Conservation (phyloP, 2,113 vertebrate species). For the Chionodraco myersi region DNA sequence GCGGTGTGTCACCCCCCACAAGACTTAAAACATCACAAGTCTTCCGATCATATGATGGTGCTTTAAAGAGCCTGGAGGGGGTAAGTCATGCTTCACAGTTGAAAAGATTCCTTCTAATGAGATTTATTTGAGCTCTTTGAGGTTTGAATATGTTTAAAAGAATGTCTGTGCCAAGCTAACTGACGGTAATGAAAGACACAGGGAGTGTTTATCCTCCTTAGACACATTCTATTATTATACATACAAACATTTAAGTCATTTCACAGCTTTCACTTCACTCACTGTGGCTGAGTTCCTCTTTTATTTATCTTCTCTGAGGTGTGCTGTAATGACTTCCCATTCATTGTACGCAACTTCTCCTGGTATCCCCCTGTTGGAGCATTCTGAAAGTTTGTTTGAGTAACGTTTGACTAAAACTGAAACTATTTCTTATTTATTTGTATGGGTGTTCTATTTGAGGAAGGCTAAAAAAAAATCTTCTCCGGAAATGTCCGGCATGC, state of each 20-base stretch:
- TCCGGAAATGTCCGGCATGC: neutral
- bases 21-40: conserved; percentile 58
- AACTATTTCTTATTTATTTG: conserved; percentile 8
- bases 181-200: neutral
- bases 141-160: conserved; percentile 8
- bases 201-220: neutral
- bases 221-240: neutral
- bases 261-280: conserved; percentile 26
- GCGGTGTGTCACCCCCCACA: conserved; percentile 36
- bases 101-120: conserved; percentile 36
- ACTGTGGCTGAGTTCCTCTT: conserved; percentile 22
- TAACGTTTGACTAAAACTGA: conserved; percentile 10
- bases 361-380: neutral
- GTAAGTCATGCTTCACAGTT: conserved; percentile 67
- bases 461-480: neutral
- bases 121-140: conserved; percentile 1
- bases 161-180: neutral
- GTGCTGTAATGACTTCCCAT: conserved; percentile 16
- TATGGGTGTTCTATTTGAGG: neutral
- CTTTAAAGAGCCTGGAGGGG: conserved; percentile 59
- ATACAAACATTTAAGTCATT: neutral
- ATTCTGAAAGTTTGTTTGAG: neutral
- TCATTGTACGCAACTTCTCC: conserved; percentile 20
- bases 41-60: conserved; percentile 72
- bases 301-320: conserved; percentile 12